Base-by-base conservation (phyloP, 2,888 invertebrate species). In the Prostheceraeus crozeri region DNA sequence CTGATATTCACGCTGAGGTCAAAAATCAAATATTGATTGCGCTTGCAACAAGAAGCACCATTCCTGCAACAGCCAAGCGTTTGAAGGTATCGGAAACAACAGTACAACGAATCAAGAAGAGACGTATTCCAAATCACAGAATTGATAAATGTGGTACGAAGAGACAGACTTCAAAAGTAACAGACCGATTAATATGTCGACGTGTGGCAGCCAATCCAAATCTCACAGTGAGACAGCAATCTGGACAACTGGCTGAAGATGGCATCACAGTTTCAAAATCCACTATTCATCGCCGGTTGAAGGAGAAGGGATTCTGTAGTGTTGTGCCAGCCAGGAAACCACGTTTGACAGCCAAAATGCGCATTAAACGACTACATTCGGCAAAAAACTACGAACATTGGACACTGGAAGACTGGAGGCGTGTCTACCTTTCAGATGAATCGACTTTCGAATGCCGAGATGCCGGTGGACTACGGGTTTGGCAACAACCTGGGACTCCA, bases 261-360 rank as follows among this genome's bases (percentile, higher is more conserved):
- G 40, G n/a, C n/a, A 40, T 40, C 8, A 33, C 33, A 33, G 40
- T 40, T 14, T 40, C 40, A 40, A 40, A n/a, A n/a, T 8, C 8
- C 23, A 40, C 40, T 19, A 40, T 40, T 40, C 40, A 40, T 40
- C 40, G n/a, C 16, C 14, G 40, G 40, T 14, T 40, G 40, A 8
- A 8, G 23, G n/a, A 40, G 40, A 40, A n/a, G 14, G 40, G 40
- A 4, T 40, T 40, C 23, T 4, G 6, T 4, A 40, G 40, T 14
- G n/a, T 40, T 40, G 40, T 40, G 8, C 40, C 40, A 8, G n/a
- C 23, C n/a, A 4, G 40, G 8, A 40, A 40, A 40, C 40, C 40
- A 19, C 14, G 40, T 14, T 40, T 40, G n/a, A 40, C 40, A 40
- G 40, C 40, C 40, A 40, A 40, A 23, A 40, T 40, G 40, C 14